Base-by-base conservation (phyloP, 2,797 vertebrate genomes). In the Cirrhinus molitorella region DNA sequence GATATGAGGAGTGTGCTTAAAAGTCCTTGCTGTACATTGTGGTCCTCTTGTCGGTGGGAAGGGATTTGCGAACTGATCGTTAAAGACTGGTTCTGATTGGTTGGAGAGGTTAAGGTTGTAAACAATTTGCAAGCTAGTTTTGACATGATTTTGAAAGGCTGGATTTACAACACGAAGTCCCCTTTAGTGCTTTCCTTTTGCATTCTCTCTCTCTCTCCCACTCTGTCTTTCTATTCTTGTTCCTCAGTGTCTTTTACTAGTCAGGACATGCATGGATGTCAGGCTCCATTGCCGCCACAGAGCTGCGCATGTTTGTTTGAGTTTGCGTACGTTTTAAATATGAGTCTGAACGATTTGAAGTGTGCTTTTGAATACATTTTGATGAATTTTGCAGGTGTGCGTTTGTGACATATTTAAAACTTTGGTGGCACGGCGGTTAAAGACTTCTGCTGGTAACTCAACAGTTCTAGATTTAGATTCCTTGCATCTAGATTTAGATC, bases 61-160 rank as follows among this genome's bases (percentile, higher is more conserved):
- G 40, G 47, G 40, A 28, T 61, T 77, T 51, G 9, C 17, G 17
- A 59, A 34, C 31, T 72, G 61, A 34, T 73, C 13, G 63, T 68
- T 68, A 65, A 79, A 85, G 63, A 59, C 21, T 1, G 25, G 19
- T 72, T 84, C 10, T 76, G 61, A 80, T 88, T 87, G 83, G 70
- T 34, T 51, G 59, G 71, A 68, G 25, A 79, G 65, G 74, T 70
- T 79, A 21, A 21, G 78, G 49, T 49, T 45, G 66, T 28, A 55
- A 83, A 76, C 77, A 51, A 73, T 80, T 83, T 81, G 37, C 13
- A 82, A 83, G 79, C 93, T 86, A 91, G 93, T 93, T 89, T 89
- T 91, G 91, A 94, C 93, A 92, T 92, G 92, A 93, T 91, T 83
- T 51, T 61, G 83, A 74, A 51, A 47, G 70, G 14, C 9, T 40